These are phyloP conservation scores for Dissostichus mawsoni DNA, from an alignment of 2,113 vertebrate genomes.

Conservation along the genomic window DNA sequence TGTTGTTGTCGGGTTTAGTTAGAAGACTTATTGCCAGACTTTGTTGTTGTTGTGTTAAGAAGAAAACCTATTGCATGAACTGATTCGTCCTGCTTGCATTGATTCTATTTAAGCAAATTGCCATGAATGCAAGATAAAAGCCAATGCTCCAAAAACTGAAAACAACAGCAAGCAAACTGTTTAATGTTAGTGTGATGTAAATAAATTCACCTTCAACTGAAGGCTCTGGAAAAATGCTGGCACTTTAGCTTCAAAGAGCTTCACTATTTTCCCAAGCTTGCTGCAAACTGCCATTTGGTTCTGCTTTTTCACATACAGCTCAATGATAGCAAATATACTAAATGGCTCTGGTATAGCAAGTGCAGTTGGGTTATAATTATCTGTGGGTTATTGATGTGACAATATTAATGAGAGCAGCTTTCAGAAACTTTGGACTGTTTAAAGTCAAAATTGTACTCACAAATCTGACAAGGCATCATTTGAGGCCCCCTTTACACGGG, in stretches of 20 bases:
- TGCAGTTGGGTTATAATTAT: neutral
- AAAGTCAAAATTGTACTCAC: neutral
- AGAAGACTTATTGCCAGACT: neutral
- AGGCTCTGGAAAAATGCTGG: neutral
- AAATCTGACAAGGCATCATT: conserved; percentile 3
- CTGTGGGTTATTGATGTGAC: neutral
- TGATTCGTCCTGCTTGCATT: neutral
- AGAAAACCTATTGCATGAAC: neutral
- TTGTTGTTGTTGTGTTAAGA: too few species aligned
- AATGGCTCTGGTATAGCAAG: neutral
- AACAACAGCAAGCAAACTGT: neutral
- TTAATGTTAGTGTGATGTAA: too few species aligned
- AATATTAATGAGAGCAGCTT: neutral
- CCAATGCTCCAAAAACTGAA: neutral
- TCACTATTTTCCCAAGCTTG: neutral
- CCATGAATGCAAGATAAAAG: neutral
- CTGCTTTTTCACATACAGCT: neutral
- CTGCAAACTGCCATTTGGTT: neutral
- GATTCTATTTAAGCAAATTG: neutral
- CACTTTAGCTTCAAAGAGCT: neutral
- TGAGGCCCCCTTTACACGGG: neutral
- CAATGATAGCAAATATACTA: neutral
- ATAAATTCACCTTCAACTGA: too few species aligned
- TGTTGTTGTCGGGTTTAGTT: too few species aligned
- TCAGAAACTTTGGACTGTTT: neutral